Evolutionary conservation across 2,113 vertebrate genomes (phyloP).

Genomic region (Myrmophylax atrothorax): DNA sequence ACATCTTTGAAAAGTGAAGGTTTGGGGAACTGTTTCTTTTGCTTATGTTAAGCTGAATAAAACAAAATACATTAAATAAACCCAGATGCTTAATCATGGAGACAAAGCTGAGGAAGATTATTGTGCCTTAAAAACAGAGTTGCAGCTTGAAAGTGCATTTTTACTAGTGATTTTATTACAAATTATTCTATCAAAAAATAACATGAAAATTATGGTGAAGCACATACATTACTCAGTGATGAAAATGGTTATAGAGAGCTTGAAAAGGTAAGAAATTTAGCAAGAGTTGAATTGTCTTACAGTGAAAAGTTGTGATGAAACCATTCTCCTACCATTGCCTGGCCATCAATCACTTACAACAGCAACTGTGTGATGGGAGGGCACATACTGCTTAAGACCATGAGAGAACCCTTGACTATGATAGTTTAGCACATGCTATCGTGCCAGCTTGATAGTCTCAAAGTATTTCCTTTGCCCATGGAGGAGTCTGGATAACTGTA

Average conservation of each 20-base stretch:
- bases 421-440: background rate
- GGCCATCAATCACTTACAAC: background rate
- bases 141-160: constrained; percentile 73
- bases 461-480: background rate
- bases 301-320: background rate
- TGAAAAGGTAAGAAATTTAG: background rate
- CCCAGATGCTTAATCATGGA: constrained; percentile 71
- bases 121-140: constrained; percentile 70
- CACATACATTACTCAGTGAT: constrained; percentile 56
- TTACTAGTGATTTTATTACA: constrained; percentile 73
- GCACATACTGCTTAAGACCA: accelerated
- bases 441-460: background rate
- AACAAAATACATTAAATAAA: constrained; percentile 38
- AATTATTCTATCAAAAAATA: constrained; percentile 55
- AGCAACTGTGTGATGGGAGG: background rate
- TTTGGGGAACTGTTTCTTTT: background rate
- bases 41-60: background rate
- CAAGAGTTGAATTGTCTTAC: background rate
- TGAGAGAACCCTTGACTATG: background rate
- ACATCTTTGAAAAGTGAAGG: constrained; percentile 54
- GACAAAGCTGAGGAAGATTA: constrained; percentile 66
- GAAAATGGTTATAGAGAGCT: background rate
- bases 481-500: background rate
- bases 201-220: constrained; percentile 46
- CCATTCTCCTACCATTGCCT: background rate